Percentiles rank a stretch among this genome's conserved stretches.
Conservation (phyloP, 2,113 vertebrate species). For the Clinocottus analis region DNA sequence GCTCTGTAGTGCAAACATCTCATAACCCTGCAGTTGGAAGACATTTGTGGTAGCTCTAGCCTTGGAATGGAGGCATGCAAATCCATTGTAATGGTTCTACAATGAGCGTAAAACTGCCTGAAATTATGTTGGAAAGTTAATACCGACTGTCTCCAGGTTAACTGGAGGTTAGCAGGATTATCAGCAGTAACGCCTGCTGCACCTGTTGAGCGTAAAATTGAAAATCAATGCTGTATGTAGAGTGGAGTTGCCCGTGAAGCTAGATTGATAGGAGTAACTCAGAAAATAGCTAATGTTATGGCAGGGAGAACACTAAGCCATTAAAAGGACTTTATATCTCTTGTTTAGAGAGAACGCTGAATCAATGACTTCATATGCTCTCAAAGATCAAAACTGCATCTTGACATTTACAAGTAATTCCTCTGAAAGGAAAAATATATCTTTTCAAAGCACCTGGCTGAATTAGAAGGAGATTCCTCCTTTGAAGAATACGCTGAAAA, state of each 20-base stretch:
- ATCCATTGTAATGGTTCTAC: conserved; percentile 44
- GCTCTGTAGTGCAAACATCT: conserved; percentile 51
- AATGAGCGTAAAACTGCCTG: conserved; percentile 44
- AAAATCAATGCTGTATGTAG: conserved; percentile 17
- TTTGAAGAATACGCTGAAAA: conserved; percentile 45
- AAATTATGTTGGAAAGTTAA: conserved; percentile 45
- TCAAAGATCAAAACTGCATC: conserved; percentile 50
- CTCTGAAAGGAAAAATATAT: conserved; percentile 20
- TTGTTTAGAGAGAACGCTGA: conserved; percentile 28
- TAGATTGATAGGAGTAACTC: conserved; percentile 24
- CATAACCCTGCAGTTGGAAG: conserved; percentile 41
- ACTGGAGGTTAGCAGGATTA: conserved; percentile 12
- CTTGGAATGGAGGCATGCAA: conserved; percentile 47
- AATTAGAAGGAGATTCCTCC: conserved; percentile 31
- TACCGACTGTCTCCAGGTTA: conserved; percentile 12
- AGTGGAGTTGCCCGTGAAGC: conserved; percentile 8
- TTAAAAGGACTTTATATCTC: conserved; percentile 14
- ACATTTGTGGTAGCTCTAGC: conserved; percentile 31
- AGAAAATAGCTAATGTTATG: conserved; percentile 20
- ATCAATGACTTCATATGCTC: conserved; percentile 33
- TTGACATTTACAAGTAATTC: conserved; percentile 57
- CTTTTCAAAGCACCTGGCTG: conserved; percentile 58
- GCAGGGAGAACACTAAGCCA: conserved; percentile 23
- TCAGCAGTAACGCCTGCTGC: conserved; percentile 36
- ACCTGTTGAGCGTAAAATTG: conserved; percentile 52